Evolutionary conservation across 1,140 invertebrate species (phyloP), one percentile per base, ranked within the genome.

Genomic region (Drosophila watanabei): DNA sequence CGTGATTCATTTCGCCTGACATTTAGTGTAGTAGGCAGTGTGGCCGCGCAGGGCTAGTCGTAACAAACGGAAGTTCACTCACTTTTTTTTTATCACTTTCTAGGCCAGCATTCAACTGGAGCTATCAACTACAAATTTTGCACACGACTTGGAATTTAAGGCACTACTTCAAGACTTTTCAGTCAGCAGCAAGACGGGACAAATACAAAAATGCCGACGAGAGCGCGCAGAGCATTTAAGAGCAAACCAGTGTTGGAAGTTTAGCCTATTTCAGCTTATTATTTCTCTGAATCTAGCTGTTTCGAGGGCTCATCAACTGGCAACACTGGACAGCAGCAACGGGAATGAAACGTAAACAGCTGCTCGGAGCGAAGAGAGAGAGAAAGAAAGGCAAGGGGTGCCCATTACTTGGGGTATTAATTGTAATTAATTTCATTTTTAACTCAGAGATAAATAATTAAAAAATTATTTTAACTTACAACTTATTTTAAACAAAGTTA

Each of bases 1-100:
- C 62, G 45, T 82, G 79, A 85, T 86, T 82, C 79, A 86, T 79
- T 82, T 69, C 43, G 30, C 32, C 18, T 75, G 79, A 75, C 69
- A 87, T 83, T 82, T 81, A 84, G 64, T 82, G 60, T 54, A 16
- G 56, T 16, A 46, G 57, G 57, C 64, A 48, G 43, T 45, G 45
- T 37, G 70, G 54, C 68, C 41, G 54, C 33, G 10, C 60, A 69
- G 65, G 46, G 69, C 66, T 68, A 72, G 82, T 73, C 49, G 82
- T 69, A 81, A 61, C 30, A 66, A 56, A 68, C 60, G 65, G 54
- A 81, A 68, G 63, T 70, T 75, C 56, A 86, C 75, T 85, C 78
- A 85, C 82, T 62, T 70, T 60, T 46, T n/a, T 54, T 60, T 62
- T 68, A 62, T 64, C 68, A 78, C 66, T 82, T 61, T 63, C 75